These are phyloP conservation scores for Drosophila punjabiensis DNA, from an alignment of 1,140 invertebrate genomes.

Conservation along the genomic window DNA sequence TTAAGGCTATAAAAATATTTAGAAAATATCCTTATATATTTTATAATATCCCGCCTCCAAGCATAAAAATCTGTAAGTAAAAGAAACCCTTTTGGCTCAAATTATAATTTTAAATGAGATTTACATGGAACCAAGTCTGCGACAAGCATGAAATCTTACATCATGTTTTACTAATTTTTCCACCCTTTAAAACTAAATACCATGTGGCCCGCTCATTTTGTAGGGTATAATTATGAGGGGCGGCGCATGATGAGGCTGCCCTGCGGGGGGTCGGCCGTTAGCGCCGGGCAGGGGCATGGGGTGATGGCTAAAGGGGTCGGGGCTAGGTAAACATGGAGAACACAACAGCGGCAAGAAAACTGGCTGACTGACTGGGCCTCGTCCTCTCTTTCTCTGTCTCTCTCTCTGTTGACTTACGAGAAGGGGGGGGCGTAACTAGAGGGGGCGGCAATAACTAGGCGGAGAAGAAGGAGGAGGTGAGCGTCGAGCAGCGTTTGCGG, in stretches of 20 bases:
- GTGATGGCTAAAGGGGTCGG: slow-evolving; percentile 1
- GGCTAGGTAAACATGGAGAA: slow-evolving; percentile 69
- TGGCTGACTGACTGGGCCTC: slow-evolving; percentile 58
- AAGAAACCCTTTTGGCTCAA: not conserved
- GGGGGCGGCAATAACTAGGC: slow-evolving; percentile 1
- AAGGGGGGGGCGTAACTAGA: slow-evolving; percentile 18
- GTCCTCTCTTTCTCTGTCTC: too few relatives aligned
- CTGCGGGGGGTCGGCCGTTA: not conserved
- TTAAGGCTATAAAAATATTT: not conserved
- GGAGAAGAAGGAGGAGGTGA: not conserved
- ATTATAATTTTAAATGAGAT: slow-evolving; percentile 8
- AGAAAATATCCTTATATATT: not conserved
- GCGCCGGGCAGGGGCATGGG: not conserved
- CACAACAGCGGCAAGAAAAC: slow-evolving; percentile 52
- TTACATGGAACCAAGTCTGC: not conserved
- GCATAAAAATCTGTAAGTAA: not conserved
- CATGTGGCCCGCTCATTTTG: slow-evolving; percentile 10
- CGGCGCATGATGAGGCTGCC: slow-evolving; percentile 25
- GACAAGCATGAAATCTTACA: slow-evolving; percentile 9
- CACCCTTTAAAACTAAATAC: slow-evolving; percentile 21
- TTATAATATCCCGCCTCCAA: not conserved
- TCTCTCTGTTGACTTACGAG: slow-evolving; percentile 62
- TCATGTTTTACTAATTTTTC: slow-evolving; percentile 21
- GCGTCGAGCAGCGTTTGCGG: slow-evolving; percentile 18
- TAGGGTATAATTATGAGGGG: slow-evolving; percentile 47